phyloP scores from a whole-genome alignment of 2,797 vertebrate species.

The Oryzias dopingdopingensis region DNA sequence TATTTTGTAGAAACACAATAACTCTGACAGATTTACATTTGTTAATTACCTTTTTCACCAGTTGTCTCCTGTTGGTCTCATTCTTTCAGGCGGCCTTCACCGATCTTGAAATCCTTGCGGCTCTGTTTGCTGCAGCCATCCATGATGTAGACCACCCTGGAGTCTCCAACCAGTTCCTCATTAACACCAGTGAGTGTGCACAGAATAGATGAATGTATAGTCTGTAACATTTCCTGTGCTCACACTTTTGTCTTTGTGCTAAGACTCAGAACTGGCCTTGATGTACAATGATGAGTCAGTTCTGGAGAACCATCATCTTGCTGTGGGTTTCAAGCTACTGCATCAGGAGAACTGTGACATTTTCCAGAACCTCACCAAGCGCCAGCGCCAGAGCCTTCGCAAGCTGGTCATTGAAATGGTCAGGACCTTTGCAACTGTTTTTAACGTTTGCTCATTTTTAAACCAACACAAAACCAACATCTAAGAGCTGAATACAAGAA shows the following conservation, averaged over 20 bases:
- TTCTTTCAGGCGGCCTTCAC: slow-evolving; percentile 82
- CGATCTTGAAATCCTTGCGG: slow-evolving; percentile 85
- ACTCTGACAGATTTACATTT: no score
- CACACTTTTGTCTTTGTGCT: background rate
- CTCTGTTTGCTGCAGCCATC: slow-evolving; percentile 87
- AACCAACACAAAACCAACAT: no score
- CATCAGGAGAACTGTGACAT: slow-evolving; percentile 98
- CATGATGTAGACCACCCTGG: slow-evolving; percentile 88
- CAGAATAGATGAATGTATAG: background rate
- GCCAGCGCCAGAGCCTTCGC: slow-evolving; percentile 92
- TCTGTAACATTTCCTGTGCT: slow-evolving; percentile 7
- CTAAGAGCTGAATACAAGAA: no score
- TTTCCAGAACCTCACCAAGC: slow-evolving; percentile 96
- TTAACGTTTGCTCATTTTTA: no score
- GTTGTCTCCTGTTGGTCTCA: no score
- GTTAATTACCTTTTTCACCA: no score
- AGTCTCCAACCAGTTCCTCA: slow-evolving; percentile 90
- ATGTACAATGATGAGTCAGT: slow-evolving; percentile 99
- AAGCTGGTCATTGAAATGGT: slow-evolving; percentile 98
- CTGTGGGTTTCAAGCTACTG: slow-evolving; percentile 94
- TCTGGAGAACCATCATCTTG: slow-evolving; percentile 96
- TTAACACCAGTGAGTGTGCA: slow-evolving; percentile 84
- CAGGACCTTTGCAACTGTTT: slow-evolving; percentile 16
- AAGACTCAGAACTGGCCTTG: slow-evolving; percentile 95
- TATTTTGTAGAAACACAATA: no score